Conservation (phyloP, 2,113 vertebrate genomes). For the Grammomys surdaster region DNA sequence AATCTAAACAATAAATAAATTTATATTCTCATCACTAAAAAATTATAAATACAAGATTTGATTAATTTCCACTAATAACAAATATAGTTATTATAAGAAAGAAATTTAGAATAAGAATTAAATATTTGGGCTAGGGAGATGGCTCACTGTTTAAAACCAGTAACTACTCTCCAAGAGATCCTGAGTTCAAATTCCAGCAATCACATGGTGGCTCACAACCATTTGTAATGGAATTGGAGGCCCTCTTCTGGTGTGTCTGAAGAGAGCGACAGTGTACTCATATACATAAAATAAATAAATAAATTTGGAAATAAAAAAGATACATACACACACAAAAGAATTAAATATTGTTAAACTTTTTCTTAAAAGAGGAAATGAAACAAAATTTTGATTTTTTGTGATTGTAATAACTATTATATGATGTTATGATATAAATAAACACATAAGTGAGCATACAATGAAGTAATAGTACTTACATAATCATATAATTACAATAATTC, state of each 20-base stretch:
- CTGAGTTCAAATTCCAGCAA: too few relatives aligned
- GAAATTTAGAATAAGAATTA: background rate
- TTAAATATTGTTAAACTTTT: background rate
- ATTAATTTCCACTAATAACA: background rate
- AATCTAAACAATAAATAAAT: background rate
- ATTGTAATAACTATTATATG: background rate
- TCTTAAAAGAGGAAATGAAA: background rate
- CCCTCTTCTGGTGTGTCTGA: too few relatives aligned
- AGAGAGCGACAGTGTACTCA: too few relatives aligned
- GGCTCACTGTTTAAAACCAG: too few relatives aligned
- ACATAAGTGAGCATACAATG: background rate
- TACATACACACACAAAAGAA: background rate
- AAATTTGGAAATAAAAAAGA: too few relatives aligned
- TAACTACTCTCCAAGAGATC: too few relatives aligned
- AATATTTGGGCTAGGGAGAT: too few relatives aligned
- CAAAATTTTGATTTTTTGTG: background rate
- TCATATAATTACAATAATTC: background rate
- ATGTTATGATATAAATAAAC: background rate
- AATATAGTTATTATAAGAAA: background rate
- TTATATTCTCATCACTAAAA: background rate
- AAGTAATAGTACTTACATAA: background rate
- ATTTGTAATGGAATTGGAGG: too few relatives aligned
- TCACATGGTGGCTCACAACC: too few relatives aligned
- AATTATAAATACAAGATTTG: background rate
- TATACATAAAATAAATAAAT: too few relatives aligned